Evolutionary conservation across 2,888 invertebrate species (phyloP), one percentile per base, ranked within the genome.

Genomic region (Limulus polyphemus): DNA sequence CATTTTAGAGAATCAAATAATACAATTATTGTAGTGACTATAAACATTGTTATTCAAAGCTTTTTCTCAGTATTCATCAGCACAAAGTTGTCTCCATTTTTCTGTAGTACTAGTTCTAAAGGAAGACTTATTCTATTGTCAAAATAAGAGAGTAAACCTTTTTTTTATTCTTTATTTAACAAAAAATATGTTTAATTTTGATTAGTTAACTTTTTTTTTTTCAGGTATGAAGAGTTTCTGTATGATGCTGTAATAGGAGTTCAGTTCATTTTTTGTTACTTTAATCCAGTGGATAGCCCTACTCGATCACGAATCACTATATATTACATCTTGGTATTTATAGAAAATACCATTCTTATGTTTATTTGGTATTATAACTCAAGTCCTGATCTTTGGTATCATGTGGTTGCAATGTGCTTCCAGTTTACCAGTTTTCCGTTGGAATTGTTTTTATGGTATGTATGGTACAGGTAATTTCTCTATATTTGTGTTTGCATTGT

Each of bases 291-390:
- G 47, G 69, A 70, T 32, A 67, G 62, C 48, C 67, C 68, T 14
- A 70, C 70, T 17, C 82, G 87, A 49, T 74, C 73, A 59, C 74
- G 79, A 64, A 77, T 76, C 69, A 66, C 76, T 11, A 69, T 77
- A 51, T 80, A 74, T 66, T 80, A 79, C 69, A 61, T 72, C 3
- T 68, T 79, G 32, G 70, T 75, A 54, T 77, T 77, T 64, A 56
- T 72, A 12, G 79, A 80, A 71, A 79, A 79, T 69, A 72, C 76
- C 56, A 68, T 74, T 56, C 73, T 80, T 71, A 71, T 79, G 75
- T 77, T 67, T 67, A 74, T 64, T n/a, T 79, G 79, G 79, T 77
- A 70, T 71, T 56, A 74, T 70, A 58, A 72, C 71, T 14, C 62
- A 62, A 14, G 70, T 70, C 50, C 69, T 70, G 48, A 59, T 11